Conservation (phyloP, 2,113 vertebrate species). For the Regulus satrapa region DNA sequence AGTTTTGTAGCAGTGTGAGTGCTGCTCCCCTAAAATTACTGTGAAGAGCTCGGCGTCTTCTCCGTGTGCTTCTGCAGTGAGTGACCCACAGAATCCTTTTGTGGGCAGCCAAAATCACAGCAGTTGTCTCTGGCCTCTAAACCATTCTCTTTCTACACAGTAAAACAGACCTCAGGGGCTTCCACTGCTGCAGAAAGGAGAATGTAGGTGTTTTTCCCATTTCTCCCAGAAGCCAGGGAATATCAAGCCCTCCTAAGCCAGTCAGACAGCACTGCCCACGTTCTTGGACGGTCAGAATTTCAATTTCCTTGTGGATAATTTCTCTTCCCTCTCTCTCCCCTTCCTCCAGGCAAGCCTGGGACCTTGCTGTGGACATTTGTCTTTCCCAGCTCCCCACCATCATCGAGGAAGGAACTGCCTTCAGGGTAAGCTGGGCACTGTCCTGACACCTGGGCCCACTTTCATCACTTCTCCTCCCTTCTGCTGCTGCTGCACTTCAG, state of each 20-base stretch:
- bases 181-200: not conserved
- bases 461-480: no score
- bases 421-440: slow-evolving; percentile 81
- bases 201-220: not conserved
- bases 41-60: not conserved
- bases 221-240: not conserved
- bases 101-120: not conserved
- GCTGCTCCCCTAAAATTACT: not conserved
- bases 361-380: slow-evolving; percentile 97
- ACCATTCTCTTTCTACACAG: not conserved
- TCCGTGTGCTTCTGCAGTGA: not conserved
- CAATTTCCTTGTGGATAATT: not conserved
- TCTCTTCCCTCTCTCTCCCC: not conserved
- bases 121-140: not conserved
- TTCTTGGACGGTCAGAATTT: not conserved
- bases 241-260: not conserved
- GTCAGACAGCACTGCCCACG: fast-evolving
- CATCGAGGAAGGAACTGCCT: slow-evolving; percentile 96
- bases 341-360: slow-evolving; percentile 91
- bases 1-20: not conserved
- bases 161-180: not conserved
- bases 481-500: no score
- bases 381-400: slow-evolving; percentile 97
- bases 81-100: not conserved
- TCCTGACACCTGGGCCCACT: not conserved